Evolutionary conservation across 2,113 vertebrate genomes (phyloP), one percentile per base, ranked within the genome.

Genomic region (Solea senegalensis): DNA sequence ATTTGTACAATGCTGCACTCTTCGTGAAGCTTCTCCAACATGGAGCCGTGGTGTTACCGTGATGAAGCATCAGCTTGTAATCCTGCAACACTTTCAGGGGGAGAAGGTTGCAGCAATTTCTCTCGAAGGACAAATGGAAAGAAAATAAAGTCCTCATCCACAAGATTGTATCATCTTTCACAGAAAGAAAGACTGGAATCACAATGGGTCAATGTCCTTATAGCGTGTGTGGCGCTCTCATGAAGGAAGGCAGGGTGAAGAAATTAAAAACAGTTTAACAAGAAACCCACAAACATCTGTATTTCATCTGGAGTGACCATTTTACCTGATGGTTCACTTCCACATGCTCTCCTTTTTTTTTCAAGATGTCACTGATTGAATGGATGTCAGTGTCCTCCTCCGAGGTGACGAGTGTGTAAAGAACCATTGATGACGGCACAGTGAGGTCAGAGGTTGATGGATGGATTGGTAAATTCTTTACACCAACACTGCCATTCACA

Each of bases 131-230:
- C 58, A 56, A 69, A 72, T 45, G 15, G 54, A 40, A 48, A 21
- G 34, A 28, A 58, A 15, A 26, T 34, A 34, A 63, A 67, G 28
- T 72, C 14, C 58, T 82, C 59, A 55, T 63, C 69, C 72, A 56
- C n/a, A 67, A 34, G 45, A 72, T 46, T 46, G 52, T 75, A 75
- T 74, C 59, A 68, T 71, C 75, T 72, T 71, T 52, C 53, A 67
- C 16, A 48, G 69, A 26, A 61, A 66, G 45, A 56, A 27, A 46
- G 51, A 82, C 57, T 69, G 45, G 14, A 59, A 66, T 67, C 61
- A 5, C 39, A 15, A 54, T 51, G 49, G 26, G 6, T 51, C 50
- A 62, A 53, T 34, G 14, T 43, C 44, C 59, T 41, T 11, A 67
- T n/a, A n/a, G n/a, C n/a, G n/a, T n/a, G n/a, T n/a, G 76, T 80